These are phyloP conservation scores for Neuroterus valhalla DNA, from an alignment of 1,140 invertebrate species.

Conservation along the genomic window DNA sequence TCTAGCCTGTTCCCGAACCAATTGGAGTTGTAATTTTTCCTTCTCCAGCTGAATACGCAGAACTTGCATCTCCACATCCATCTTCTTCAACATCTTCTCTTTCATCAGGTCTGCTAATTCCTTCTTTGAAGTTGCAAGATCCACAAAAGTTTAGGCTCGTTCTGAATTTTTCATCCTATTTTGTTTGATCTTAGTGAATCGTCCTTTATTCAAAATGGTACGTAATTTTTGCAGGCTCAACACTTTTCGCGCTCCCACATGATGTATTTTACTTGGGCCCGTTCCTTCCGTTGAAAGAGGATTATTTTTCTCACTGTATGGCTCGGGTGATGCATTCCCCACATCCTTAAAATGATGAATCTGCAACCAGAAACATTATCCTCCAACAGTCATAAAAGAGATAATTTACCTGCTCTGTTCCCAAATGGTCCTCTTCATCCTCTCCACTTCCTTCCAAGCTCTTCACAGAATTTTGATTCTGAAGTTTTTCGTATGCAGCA, in stretches of 20 bases:
- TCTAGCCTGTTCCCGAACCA: background rate
- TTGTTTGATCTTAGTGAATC: background rate
- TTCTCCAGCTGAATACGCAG: background rate
- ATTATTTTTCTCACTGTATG: no score
- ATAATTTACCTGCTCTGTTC: no score
- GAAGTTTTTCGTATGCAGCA: background rate
- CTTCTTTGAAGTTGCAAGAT: background rate
- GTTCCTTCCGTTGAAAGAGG: no score
- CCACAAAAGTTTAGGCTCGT: background rate
- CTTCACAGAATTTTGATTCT: background rate
- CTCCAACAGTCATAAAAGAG: no score
- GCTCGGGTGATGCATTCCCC: no score
- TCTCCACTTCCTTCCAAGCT: no score
- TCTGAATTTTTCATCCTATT: background rate
- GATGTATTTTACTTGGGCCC: no score
- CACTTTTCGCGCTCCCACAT: no score
- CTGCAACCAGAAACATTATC: no score
- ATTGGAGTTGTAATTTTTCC: background rate
- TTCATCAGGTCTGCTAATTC: background rate
- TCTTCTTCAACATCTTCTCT: background rate
- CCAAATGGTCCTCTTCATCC: no score
- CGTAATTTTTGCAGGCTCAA: background rate
- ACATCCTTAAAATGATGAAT: no score
- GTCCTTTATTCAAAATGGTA: background rate
- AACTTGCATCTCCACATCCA: background rate